Evolutionary conservation across 2,113 vertebrate genomes (phyloP).

Genomic region (Pollachius pollachius): DNA sequence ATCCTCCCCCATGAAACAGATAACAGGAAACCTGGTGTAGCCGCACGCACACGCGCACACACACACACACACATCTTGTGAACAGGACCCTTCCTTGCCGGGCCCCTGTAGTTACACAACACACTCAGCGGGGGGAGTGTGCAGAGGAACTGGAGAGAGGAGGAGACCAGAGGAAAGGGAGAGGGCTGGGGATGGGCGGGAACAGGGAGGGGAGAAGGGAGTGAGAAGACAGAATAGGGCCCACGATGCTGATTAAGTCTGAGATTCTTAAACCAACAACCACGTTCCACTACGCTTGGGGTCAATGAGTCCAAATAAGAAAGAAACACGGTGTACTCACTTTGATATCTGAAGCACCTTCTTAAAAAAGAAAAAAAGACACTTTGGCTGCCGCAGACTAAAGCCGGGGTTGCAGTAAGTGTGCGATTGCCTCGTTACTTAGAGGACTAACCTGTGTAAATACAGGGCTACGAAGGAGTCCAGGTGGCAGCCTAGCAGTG

Average conservation of each 20-base stretch:
- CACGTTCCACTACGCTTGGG: not conserved
- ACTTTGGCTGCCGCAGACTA: not conserved
- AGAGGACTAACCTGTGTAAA: too few relatives aligned
- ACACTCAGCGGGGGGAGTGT: not conserved
- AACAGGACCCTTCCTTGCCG: conserved; percentile 30
- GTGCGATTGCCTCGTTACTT: not conserved
- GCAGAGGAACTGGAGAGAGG: conserved; percentile 2
- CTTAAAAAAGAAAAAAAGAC: not conserved
- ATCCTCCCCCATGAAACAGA: not conserved
- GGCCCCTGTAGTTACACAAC: conserved; percentile 29
- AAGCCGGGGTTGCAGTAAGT: not conserved
- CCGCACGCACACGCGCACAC: too few relatives aligned
- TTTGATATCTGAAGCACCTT: too few relatives aligned
- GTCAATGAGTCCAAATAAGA: not conserved
- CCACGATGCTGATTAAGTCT: not conserved
- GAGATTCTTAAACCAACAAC: too few relatives aligned
- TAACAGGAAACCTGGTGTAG: too few relatives aligned
- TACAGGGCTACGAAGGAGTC: too few relatives aligned
- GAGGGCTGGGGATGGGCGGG: not conserved
- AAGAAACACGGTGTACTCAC: not conserved
- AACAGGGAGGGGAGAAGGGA: too few relatives aligned
- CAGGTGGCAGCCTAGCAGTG: too few relatives aligned
- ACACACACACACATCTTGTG: conserved; percentile 14
- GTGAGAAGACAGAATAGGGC: not conserved
- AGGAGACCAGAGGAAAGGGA: conserved; percentile 1